Percentiles rank a stretch among this genome's conserved stretches.
phyloP scores from a whole-genome alignment of 2,113 vertebrate genomes.

The Oreochromis niloticus region DNA sequence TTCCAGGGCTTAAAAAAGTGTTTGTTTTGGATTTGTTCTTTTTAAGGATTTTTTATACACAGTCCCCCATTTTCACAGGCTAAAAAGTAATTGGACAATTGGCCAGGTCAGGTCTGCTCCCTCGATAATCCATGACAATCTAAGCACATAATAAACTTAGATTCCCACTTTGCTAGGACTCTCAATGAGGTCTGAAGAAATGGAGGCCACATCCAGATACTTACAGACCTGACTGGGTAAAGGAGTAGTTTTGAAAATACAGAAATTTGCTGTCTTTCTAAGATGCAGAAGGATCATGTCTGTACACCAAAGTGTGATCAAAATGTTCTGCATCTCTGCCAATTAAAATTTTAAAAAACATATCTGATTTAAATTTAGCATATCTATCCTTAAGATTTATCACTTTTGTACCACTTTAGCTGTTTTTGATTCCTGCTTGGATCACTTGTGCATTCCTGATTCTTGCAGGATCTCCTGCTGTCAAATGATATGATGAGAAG shows the following conservation, averaged over 20 bases:
- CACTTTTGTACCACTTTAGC: not conserved
- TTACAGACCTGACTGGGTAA: not conserved
- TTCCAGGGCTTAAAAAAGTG: not conserved
- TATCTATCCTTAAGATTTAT: rapidly evolving
- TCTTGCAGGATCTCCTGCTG: not conserved
- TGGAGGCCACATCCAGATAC: not conserved
- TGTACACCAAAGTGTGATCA: not conserved
- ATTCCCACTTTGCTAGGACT: not conserved
- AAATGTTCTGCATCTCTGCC: not conserved
- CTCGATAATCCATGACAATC: not conserved
- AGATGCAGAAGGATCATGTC: not conserved
- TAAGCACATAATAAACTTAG: not conserved
- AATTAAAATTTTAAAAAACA: not conserved
- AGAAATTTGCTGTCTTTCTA: not conserved
- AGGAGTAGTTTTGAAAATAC: not conserved
- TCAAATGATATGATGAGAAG: not conserved
- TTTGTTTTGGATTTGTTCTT: not conserved
- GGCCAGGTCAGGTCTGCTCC: not conserved
- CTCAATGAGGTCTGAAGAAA: not conserved
- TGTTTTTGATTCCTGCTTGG: not conserved
- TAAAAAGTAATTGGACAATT: not conserved
- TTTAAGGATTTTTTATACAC: not conserved
- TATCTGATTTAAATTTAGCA: not conserved
- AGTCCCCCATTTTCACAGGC: not conserved
- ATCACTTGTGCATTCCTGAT: not conserved